Evolutionary conservation across 1,140 invertebrate species (phyloP).

Genomic region (Lepidurus packardi): DNA sequence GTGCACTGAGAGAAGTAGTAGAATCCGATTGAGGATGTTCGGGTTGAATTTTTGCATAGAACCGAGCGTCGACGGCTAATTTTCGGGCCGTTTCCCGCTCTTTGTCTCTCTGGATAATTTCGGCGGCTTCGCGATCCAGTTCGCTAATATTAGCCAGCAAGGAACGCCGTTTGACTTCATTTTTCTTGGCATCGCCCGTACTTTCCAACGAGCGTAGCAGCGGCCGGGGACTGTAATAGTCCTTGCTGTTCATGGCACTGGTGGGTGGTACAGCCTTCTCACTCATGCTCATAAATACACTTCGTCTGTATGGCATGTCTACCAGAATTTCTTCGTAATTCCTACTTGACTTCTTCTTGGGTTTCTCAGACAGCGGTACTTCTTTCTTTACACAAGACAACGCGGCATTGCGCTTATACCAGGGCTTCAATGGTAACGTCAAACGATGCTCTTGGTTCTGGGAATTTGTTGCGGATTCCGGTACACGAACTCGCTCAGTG

Average conservation of each 20-base stretch:
- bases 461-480: conserved; percentile 1
- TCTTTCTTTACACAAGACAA: conserved; percentile 24
- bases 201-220: not conserved
- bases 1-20: not conserved
- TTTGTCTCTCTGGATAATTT: conserved; percentile 60
- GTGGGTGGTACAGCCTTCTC: not conserved
- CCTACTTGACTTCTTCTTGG: conserved; percentile 16
- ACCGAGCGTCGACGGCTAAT: conserved; percentile 42
- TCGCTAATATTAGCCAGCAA: conserved; percentile 73
- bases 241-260: conserved; percentile 17
- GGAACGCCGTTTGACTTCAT: conserved; percentile 52
- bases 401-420: conserved; percentile 55
- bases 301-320: conserved; percentile 39
- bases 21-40: conserved; percentile 31
- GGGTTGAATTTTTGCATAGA: conserved; percentile 40
- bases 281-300: conserved; percentile 20
- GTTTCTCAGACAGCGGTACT: conserved; percentile 33
- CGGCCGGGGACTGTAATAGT: conserved; percentile 16
- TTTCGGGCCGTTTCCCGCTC: conserved; percentile 43
- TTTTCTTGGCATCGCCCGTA: conserved; percentile 34
- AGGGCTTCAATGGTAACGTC: conserved; percentile 53
- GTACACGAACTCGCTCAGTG: conserved; percentile 32
- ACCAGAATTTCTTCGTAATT: conserved; percentile 37
- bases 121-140: conserved; percentile 66
- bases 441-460: conserved; percentile 30